Conservation (phyloP, 2,113 vertebrate species). For the Onychostruthus taczanowskii region DNA sequence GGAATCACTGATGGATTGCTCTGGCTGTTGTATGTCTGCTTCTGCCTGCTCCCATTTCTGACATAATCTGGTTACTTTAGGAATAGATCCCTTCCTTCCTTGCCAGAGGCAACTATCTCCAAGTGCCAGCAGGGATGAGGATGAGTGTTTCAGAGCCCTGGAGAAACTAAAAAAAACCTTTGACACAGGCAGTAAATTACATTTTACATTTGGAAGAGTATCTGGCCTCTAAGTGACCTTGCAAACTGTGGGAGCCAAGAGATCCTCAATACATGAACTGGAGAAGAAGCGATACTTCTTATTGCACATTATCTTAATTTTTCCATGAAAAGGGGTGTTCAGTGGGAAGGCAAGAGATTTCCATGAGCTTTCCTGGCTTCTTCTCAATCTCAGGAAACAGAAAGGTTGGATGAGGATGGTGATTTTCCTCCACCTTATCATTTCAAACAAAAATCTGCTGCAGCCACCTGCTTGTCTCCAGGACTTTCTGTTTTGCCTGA, state of each 20-base stretch:
- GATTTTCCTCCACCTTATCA: not conserved
- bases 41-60: not conserved
- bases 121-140: not conserved
- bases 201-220: not conserved
- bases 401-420: not conserved
- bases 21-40: not conserved
- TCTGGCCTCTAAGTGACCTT: not conserved
- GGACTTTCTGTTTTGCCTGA: constrained; percentile 12
- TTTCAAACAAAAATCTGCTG: constrained; percentile 6
- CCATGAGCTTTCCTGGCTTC: not conserved
- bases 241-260: not conserved
- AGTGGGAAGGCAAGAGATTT: not conserved
- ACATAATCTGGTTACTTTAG: not conserved
- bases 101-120: not conserved
- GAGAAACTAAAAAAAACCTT: not conserved
- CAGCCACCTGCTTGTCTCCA: constrained; percentile 18
- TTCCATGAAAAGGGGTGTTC: not conserved
- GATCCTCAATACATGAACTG: not conserved
- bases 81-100: not conserved
- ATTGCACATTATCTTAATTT: not conserved
- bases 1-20: not conserved
- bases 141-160: not conserved
- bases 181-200: not conserved
- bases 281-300: not conserved
- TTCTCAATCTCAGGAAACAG: not conserved